phyloP scores from a whole-genome alignment of 2,797 vertebrate species.

The Distichodus sexfasciatus region DNA sequence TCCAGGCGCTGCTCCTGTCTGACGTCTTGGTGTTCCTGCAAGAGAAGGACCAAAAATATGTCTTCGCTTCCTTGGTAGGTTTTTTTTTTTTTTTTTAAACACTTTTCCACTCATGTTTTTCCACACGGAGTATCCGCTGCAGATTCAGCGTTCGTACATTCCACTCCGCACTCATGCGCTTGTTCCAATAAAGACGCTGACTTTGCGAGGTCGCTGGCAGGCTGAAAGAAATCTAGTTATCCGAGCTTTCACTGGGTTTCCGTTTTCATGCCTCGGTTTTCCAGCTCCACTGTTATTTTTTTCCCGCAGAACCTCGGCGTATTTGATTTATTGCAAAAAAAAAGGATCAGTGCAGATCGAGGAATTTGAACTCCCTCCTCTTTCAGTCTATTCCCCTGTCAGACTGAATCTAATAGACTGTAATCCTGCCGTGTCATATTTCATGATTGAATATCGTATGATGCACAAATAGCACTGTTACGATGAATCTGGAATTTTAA shows the following conservation, averaged over 20 bases:
- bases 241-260: not conserved
- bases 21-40: constrained; percentile 93
- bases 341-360: not conserved
- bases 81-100: not conserved
- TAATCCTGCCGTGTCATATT: too few species aligned
- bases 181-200: constrained; percentile 54
- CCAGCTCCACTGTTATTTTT: not conserved
- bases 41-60: constrained; percentile 97
- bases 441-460: too few species aligned
- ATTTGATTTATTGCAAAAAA: constrained; percentile 11
- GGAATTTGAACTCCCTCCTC: not conserved
- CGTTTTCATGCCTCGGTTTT: constrained; percentile 10
- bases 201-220: constrained; percentile 24
- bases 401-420: not conserved
- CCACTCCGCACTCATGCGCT: constrained; percentile 1
- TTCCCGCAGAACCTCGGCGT: not conserved
- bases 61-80: constrained; percentile 92
- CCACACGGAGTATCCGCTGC: not conserved
- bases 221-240: not conserved
- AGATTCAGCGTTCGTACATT: not conserved
- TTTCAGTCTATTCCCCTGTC: not conserved
- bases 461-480: too few species aligned
- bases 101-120: not conserved
- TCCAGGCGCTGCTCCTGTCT: constrained; percentile 90
- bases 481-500: too few species aligned